These are phyloP conservation scores for Motacilla tschutschensis DNA, from an alignment of 2,113 vertebrate genomes.

Conservation along the genomic window DNA sequence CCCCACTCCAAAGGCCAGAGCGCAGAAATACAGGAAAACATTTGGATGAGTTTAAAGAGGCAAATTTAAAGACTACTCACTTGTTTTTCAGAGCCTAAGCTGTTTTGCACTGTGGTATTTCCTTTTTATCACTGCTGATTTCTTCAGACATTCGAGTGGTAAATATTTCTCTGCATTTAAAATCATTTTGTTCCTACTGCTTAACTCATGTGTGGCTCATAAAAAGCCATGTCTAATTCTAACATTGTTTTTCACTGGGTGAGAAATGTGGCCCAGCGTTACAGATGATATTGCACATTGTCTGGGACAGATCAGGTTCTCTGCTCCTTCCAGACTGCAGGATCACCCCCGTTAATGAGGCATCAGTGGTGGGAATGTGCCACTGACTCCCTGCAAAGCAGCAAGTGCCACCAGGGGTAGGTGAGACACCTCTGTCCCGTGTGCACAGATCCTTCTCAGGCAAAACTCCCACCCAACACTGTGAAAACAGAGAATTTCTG, in stretches of 20 bases:
- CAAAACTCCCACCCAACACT: not conserved
- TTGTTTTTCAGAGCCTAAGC: not conserved
- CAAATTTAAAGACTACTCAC: not conserved
- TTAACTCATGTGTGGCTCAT: not conserved
- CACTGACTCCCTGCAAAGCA: not conserved
- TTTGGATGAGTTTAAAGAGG: not conserved
- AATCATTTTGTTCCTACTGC: not conserved
- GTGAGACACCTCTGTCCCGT: not conserved
- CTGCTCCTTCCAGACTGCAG: not conserved
- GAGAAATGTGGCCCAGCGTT: accelerated
- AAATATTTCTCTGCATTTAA: not conserved
- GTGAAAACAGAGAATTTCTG: not conserved
- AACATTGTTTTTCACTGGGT: not conserved
- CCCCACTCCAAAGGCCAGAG: not conserved
- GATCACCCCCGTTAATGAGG: not conserved
- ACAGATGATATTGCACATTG: not conserved
- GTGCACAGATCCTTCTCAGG: not conserved
- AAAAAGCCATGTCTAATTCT: not conserved
- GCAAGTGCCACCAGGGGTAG: not conserved
- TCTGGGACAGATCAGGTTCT: not conserved
- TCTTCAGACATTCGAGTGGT: not conserved
- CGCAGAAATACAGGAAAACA: constrained; percentile 2
- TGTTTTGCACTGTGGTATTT: not conserved
- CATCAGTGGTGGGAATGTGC: not conserved
- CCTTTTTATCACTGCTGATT: not conserved